phyloP scores from a whole-genome alignment of 2,797 vertebrate species.

The Manis crassicaudata region DNA sequence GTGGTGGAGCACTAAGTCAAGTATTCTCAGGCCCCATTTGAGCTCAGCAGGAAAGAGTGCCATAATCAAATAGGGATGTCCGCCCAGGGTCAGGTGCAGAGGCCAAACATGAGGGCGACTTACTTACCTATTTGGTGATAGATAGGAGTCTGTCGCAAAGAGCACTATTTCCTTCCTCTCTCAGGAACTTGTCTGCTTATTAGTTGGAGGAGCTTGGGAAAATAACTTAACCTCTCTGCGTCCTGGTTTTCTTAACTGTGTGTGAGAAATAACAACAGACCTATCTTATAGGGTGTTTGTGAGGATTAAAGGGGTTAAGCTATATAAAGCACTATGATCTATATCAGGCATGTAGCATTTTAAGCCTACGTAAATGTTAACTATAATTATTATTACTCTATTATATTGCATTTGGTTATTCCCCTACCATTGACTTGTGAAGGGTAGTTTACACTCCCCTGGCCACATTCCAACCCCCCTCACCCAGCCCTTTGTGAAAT shows the following conservation, averaged over 20 bases:
- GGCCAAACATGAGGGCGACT: too few species aligned
- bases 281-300: background rate
- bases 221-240: background rate
- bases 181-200: background rate
- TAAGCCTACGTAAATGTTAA: background rate
- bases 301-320: background rate
- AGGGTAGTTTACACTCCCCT: background rate
- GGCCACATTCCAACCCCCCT: background rate
- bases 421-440: background rate
- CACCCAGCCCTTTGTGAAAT: background rate
- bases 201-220: background rate
- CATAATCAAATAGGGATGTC: background rate
- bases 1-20: background rate
- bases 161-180: background rate
- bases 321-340: background rate
- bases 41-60: background rate
- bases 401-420: background rate
- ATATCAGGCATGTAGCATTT: background rate
- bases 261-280: background rate
- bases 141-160: background rate
- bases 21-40: background rate
- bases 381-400: background rate
- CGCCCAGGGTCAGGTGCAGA: background rate
- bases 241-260: background rate
- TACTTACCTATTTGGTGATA: background rate